Evolutionary conservation across 2,797 vertebrate species (phyloP), one percentile per base, ranked within the genome.

Genomic region (Halcyon chelicuti): DNA sequence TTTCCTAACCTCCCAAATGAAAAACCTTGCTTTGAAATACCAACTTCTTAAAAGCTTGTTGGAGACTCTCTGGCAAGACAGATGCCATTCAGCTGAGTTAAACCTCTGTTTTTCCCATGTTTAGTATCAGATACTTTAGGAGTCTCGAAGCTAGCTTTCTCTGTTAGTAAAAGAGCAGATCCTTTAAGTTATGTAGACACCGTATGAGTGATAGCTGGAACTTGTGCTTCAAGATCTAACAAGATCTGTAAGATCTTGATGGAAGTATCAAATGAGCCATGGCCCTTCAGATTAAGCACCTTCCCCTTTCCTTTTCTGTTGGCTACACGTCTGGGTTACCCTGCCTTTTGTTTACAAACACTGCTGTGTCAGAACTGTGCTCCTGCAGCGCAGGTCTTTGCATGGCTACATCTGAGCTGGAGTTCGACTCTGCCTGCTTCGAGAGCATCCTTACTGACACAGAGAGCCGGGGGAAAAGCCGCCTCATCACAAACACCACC

Each of bases 321-420:
- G 10, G 23, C 16, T 16, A 35, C 13, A 4, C 2, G 0, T 29
- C 54, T 47, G 10, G 25, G 14, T 35, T 37, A 61, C 23, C 9
- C 20, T 47, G 22, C 21, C 42, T 28, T 31, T 33, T 1, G 1
- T 26, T 61, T 52, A 57, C 0, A 5, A 73, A 44, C 13, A 9
- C 29, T 13, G 40, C 31, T 51, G 25, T 13, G 22, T 1, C 0
- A 58, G 57, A 70, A 19, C 2, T 0, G 0, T 5, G 28, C 22
- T 86, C 29, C 25, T 1, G 5, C 55, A 52, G 15, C 1, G 31
- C 9, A 3, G 26, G 10, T 40, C 33, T 31, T 49, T 10, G 22
- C 3, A 14, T 0, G 3, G 28, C 10, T 15, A 20, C 12, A 22
- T 6, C 12, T 2, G 42, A 58, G n/a, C 57, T 23, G 22, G 8